Percentiles rank a stretch among this genome's conserved stretches.
Conservation (phyloP, 2,797 vertebrate genomes). For the Anguilla anguilla region DNA sequence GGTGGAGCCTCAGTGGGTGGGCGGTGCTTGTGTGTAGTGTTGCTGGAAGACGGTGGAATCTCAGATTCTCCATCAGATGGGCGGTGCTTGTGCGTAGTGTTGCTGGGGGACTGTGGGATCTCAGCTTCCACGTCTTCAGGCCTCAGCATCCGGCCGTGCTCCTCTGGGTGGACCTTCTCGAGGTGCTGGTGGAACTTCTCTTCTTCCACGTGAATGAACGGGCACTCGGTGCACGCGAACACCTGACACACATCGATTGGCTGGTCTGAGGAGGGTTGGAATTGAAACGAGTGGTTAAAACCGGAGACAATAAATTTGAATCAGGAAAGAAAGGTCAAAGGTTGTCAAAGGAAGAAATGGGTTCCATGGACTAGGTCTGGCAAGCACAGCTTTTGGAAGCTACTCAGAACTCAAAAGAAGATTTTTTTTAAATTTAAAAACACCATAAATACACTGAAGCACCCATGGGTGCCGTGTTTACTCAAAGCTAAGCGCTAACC, state of each 20-base stretch:
- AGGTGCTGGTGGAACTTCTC: background rate
- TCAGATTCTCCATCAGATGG: background rate
- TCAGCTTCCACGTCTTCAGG: background rate
- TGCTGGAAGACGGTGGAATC: background rate
- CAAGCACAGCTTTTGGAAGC: no score
- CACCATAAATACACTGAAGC: background rate
- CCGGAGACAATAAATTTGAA: background rate
- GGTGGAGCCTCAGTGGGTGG: background rate
- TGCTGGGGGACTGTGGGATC: background rate
- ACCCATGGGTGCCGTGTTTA: background rate
- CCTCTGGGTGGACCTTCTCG: slow-evolving; percentile 6
- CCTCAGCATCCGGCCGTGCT: background rate
- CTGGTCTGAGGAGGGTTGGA: background rate
- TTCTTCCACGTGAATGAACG: background rate
- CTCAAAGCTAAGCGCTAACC: background rate
- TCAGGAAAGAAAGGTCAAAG: no score
- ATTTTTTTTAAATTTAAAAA: background rate
- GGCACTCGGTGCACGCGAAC: background rate
- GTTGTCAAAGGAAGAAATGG: no score
- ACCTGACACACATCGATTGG: background rate
- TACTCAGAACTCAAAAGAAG: background rate
- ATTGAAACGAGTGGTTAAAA: background rate
- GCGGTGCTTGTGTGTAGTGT: background rate
- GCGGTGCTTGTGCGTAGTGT: background rate
- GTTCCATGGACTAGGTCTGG: no score